These are phyloP conservation scores for Hirundo rustica DNA, from an alignment of 2,797 vertebrate genomes.

Conservation along the genomic window DNA sequence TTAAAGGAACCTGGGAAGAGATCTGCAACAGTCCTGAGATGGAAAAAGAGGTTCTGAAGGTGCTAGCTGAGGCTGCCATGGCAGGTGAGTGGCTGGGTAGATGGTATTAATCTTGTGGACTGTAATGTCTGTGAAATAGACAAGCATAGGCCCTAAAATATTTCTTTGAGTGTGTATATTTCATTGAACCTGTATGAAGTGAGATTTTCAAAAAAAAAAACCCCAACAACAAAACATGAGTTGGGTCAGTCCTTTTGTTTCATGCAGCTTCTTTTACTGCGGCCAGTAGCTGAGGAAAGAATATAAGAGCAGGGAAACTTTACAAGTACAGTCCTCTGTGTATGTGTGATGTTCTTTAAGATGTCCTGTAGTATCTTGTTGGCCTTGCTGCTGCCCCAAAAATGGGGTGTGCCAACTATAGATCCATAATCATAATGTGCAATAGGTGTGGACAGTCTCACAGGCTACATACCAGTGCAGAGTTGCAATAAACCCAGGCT, in stretches of 20 bases:
- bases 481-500: background rate
- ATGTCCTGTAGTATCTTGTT: background rate
- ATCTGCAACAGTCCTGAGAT: slow-evolving; percentile 86
- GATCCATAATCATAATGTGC: background rate
- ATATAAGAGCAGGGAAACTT: background rate
- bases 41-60: slow-evolving; percentile 89
- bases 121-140: background rate
- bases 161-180: fast-evolving
- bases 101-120: background rate
- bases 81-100: slow-evolving; percentile 77
- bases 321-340: background rate
- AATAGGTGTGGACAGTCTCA: background rate
- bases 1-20: slow-evolving; percentile 85
- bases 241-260: background rate
- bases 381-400: background rate
- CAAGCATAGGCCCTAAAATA: background rate
- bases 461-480: fast-evolving
- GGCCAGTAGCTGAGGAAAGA: background rate
- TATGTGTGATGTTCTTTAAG: background rate
- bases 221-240: background rate
- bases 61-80: slow-evolving; percentile 84
- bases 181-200: background rate
- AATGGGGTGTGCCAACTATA: background rate
- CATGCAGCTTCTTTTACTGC: background rate
- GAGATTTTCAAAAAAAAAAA: background rate